Base-by-base conservation (phyloP, 2,888 invertebrate species). In the Andrena bucephala region DNA sequence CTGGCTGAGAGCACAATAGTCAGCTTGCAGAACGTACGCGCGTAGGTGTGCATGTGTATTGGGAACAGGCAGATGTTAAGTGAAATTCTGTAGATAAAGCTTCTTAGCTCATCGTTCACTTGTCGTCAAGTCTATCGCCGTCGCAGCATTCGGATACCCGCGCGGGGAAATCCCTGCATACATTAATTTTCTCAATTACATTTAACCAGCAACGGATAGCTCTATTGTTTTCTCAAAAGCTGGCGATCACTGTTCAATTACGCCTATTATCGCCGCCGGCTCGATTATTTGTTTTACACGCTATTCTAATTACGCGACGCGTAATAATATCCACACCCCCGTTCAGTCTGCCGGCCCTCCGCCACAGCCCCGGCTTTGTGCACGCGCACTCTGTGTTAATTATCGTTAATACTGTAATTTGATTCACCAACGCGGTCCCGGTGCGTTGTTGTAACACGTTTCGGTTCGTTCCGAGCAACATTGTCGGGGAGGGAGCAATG, bases 351-450 rank as follows among this genome's bases (percentile, higher is more conserved):
- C 8, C 31, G 3, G 5, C 5, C 27, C 5, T 20, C 33, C 33
- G 27, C 42, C 27, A 5, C 42, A n/a, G 1, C 7, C 29, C 1
- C 6, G 2, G 70, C 31, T 67, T 63, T 31, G 57, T 27, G 13
- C 24, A 36, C 48, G 42, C 29, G 29, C 65, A 59, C 24, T 27
- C 57, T 54, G 69, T 36, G 36, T 77, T 72, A 72, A 77, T 77
- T 77, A 72, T 59, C 65, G 59, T 72, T 77, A 72, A 77, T 71
- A 33, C 66, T 36, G 10, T 77, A 77, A 77, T 70, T 33, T 66
- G 65, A 71, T 77, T 72, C 60, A 60, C 65, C 62, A 36, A 8
- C n/a, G 20, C 60, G 20, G 13, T 74, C 59, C 59, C 13, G 59
- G 66, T 27, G 42, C 29, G 24, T 50, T 31, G 69, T 66, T 71